These are phyloP conservation scores for Bursaphelenchus mucronatus DNA, from an alignment of 1,140 invertebrate species.

Conservation along the genomic window DNA sequence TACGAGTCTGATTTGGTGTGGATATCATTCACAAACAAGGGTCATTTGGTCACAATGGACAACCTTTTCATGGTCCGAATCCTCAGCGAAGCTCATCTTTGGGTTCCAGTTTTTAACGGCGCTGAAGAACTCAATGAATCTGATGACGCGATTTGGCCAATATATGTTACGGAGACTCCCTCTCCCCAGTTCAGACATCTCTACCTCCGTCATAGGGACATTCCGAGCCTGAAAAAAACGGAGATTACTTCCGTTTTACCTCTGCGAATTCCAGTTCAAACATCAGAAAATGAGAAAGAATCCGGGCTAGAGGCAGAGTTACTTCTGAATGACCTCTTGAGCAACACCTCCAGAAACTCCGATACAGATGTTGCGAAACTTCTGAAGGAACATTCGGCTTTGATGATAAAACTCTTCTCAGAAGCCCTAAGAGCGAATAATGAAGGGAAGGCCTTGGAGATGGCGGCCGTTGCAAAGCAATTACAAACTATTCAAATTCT, in stretches of 20 bases:
- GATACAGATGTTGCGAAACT: not conserved
- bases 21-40: conserved; percentile 9
- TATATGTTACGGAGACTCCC: conserved; percentile 17
- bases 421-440: conserved; percentile 18
- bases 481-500: conserved; percentile 20
- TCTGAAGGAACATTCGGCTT: conserved; percentile 15
- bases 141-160: conserved; percentile 25
- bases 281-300: too few relatives aligned
- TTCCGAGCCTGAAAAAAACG: conserved; percentile 1
- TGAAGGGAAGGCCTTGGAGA: conserved; percentile 18
- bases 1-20: not conserved
- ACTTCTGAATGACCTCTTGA: too few relatives aligned
- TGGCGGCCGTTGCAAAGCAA: conserved; percentile 16
- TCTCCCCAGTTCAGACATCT: conserved; percentile 13
- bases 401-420: conserved; percentile 16
- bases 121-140: conserved; percentile 20
- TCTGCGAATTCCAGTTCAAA: too few relatives aligned
- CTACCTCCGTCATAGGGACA: conserved; percentile 10
- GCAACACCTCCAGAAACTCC: too few relatives aligned
- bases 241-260: not conserved
- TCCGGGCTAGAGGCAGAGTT: too few relatives aligned
- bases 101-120: conserved; percentile 20
- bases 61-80: conserved; percentile 23
- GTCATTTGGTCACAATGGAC: conserved; percentile 23
- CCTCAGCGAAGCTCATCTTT: conserved; percentile 5